A percentile compares a stretch with the other conserved stretches of the same genome.
These are phyloP conservation scores for Paralvinella palmiformis DNA, from an alignment of 1,140 invertebrate genomes.

Conservation along the genomic window DNA sequence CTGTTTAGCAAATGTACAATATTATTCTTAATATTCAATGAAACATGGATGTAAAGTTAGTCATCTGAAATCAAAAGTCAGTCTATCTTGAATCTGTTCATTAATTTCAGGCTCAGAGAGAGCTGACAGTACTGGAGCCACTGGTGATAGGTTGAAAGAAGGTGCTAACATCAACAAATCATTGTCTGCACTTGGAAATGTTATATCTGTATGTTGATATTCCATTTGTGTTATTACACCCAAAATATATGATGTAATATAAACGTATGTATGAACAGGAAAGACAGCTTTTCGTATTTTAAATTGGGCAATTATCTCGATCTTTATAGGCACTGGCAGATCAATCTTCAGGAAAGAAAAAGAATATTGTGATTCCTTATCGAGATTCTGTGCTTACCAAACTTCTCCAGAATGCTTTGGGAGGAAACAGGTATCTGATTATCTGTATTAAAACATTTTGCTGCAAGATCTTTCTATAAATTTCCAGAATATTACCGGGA, in stretches of 20 bases:
- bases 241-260: no score
- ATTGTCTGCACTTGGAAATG: constrained; percentile 58
- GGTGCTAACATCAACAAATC: constrained; percentile 64
- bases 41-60: no score
- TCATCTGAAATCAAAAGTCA: no score
- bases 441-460: no score
- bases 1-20: neutral
- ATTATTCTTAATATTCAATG: no score
- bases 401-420: constrained; percentile 60
- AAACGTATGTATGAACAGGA: no score
- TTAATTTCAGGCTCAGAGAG: constrained; percentile 51
- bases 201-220: constrained; percentile 49
- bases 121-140: constrained; percentile 57
- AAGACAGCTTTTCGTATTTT: no score
- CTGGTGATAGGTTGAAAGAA: constrained; percentile 61
- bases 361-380: constrained; percentile 56
- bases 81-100: no score
- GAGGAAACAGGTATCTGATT: constrained; percentile 56
- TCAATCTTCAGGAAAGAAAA: constrained; percentile 46
- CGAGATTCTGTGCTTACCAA: constrained; percentile 62
- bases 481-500: no score
- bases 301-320: no score
- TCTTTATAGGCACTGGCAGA: constrained; percentile 47
- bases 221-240: no score
- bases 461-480: no score